These are phyloP conservation scores for Lichenostomus cassidix DNA, from an alignment of 2,113 vertebrate species.

Conservation along the genomic window DNA sequence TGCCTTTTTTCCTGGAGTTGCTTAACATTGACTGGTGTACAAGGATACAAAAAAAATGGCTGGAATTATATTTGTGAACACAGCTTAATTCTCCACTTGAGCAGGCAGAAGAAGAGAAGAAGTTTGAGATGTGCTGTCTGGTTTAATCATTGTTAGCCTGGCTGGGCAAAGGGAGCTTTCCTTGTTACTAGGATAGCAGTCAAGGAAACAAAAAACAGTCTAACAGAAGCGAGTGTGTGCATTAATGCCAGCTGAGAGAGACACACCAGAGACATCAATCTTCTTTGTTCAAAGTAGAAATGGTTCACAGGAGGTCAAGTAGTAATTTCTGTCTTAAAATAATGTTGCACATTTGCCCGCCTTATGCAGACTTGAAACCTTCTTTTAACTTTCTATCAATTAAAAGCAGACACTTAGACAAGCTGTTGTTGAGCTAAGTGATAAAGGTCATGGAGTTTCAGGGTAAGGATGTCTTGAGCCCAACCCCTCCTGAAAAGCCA, in stretches of 20 bases:
- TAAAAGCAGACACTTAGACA: not conserved
- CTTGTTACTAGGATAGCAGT: not conserved
- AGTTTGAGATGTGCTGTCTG: not conserved
- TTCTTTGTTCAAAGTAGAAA: not conserved
- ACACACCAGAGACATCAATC: not conserved
- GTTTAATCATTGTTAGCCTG: not conserved
- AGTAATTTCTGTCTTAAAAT: conserved; percentile 1
- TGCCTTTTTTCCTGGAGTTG: not conserved
- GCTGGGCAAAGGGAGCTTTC: not conserved
- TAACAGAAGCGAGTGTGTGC: not conserved
- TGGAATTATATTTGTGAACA: not conserved
- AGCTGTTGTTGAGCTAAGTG: not conserved
- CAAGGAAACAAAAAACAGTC: not conserved
- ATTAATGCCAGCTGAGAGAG: not conserved
- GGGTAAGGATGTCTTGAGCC: not conserved
- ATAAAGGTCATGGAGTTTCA: not conserved
- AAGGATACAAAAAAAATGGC: not conserved
- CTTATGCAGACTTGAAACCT: not conserved
- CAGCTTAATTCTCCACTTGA: not conserved
- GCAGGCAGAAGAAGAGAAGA: not conserved
- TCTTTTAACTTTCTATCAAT: not conserved
- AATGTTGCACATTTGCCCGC: not conserved
- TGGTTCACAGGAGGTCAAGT: conserved; percentile 18
- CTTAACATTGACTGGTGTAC: not conserved
- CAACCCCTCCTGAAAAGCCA: not conserved